These are phyloP conservation scores for Bufo bufo DNA, from an alignment of 2,113 vertebrate species.

Conservation along the genomic window DNA sequence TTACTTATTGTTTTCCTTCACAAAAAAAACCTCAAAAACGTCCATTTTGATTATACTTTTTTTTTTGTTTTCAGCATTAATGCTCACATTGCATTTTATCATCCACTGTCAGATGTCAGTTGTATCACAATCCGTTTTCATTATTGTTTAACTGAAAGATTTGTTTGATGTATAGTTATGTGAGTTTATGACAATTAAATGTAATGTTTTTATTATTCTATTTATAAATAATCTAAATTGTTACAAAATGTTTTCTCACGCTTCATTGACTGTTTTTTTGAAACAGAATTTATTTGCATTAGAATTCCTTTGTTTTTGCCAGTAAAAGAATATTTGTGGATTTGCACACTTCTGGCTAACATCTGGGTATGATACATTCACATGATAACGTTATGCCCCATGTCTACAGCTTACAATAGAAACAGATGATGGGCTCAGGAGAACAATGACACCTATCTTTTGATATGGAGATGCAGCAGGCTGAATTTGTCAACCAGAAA, in stretches of 20 bases:
- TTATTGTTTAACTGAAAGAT: neutral
- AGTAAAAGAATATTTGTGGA: neutral
- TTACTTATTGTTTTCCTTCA: neutral
- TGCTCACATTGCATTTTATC: neutral
- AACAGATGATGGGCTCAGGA: neutral
- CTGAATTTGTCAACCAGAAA: too few relatives aligned
- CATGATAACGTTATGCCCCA: neutral
- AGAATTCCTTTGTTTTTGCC: neutral
- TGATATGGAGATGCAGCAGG: too few relatives aligned
- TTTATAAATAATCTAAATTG: neutral
- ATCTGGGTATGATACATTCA: neutral
- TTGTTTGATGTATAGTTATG: neutral
- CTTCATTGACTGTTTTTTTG: neutral
- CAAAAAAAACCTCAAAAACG: neutral
- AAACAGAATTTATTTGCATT: neutral
- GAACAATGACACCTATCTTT: too few relatives aligned
- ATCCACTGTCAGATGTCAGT: neutral
- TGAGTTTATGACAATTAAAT: constrained; percentile 10
- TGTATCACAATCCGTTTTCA: neutral
- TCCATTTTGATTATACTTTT: neutral
- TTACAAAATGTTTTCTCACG: neutral
- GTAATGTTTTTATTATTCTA: neutral
- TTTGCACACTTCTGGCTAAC: neutral
- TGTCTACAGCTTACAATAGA: neutral
- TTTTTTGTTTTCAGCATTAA: too few relatives aligned